Base-by-base conservation (phyloP, 2,797 vertebrate species). In the Synanceia verrucosa region DNA sequence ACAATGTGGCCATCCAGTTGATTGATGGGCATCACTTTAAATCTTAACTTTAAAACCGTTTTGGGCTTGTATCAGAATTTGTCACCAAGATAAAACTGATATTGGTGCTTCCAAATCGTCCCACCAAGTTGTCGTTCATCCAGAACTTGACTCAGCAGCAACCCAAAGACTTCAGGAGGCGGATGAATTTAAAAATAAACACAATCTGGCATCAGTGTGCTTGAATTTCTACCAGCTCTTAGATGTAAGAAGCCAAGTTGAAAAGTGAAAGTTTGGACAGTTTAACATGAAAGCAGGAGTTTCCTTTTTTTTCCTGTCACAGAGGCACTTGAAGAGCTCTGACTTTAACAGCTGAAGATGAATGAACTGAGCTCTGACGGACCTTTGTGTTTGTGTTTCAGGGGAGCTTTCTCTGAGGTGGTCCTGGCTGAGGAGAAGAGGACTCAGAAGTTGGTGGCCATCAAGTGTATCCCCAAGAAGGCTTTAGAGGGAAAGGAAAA, bases 391-490 rank as follows among this genome's bases (percentile, higher is more conserved):
- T 82, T 90, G 57, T 86, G 70, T 89, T 92, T 80, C 93, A 98
- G 97, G 65, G 97, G 97, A 6, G 97, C 97, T 14, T 99, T 99
- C 92, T 99, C 97, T 0, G 97, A 99, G 91, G 98, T 99, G 76
- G 95, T 98, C 84, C 94, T 99, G 86, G 98, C 97, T 0, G 97
- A 99, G 87, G 97, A 99, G 89, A 98, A 95, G 90, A 94, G 89
- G 55, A 98, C 96, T 0, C 95, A 84, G 91, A 97, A 93, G 86
- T 83, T 99, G 70, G 97, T 99, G 88, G 98, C 98, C 41, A 95
- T 99, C 90, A 99, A 99, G 85, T 99, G 98, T 82, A 99, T 99
- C 13, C 93, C 96, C 51, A 99, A 98, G 94, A 97, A 98, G 89
- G 97, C 97, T 0, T 85, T 99, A 73, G 96, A 98, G 78, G 97